Conservation (phyloP, 2,888 invertebrate genomes). For the Callimorpha dominula region DNA sequence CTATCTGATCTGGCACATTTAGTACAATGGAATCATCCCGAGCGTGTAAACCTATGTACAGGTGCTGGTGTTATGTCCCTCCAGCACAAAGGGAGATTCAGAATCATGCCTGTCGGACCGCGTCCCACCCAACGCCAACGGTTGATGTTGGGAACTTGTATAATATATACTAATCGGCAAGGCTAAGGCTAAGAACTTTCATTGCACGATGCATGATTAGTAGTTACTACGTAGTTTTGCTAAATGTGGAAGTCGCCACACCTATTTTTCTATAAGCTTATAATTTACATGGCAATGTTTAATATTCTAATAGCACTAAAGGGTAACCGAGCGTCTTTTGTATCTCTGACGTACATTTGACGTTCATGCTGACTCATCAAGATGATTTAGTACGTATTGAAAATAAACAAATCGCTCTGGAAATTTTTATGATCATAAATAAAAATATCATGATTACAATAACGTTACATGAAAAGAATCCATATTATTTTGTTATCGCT, state of each 20-base stretch:
- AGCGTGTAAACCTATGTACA: not conserved
- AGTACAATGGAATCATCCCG: not conserved
- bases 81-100: not conserved
- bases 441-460: slow-evolving; percentile 46
- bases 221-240: not conserved
- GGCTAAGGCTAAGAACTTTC: not conserved
- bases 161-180: not conserved
- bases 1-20: not conserved
- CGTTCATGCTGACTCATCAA: slow-evolving; percentile 50
- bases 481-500: slow-evolving; percentile 23
- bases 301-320: slow-evolving; percentile 31
- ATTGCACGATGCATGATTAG: not conserved
- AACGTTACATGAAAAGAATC: slow-evolving; percentile 45
- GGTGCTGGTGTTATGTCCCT: not conserved
- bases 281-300: slow-evolving; percentile 45
- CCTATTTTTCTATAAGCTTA: slow-evolving; percentile 12
- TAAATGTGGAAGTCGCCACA: not conserved
- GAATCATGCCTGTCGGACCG: not conserved
- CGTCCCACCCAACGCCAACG: not conserved
- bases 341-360: slow-evolving; percentile 28
- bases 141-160: not conserved
- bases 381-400: slow-evolving; percentile 35
- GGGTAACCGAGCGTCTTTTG: slow-evolving; percentile 28
- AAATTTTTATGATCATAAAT: slow-evolving; percentile 53
- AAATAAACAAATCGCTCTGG: slow-evolving; percentile 59